Percentiles rank a stretch among this genome's conserved stretches.
phyloP scores from a whole-genome alignment of 1,140 invertebrate genomes.

The Chymomyza costata region DNA sequence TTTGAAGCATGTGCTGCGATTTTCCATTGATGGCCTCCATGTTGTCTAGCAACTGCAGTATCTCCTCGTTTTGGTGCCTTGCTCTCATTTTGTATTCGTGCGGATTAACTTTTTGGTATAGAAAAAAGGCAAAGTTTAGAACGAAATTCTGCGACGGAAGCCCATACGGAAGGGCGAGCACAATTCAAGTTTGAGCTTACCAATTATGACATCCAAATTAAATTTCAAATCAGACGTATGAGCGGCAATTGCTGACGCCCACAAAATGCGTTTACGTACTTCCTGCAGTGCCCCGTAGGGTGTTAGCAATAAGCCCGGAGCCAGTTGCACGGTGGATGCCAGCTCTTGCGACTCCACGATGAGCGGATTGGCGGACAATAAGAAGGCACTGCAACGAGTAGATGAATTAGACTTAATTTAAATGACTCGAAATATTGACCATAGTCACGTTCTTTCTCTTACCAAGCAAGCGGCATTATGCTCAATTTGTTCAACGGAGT shows the following conservation, averaged over 20 bases:
- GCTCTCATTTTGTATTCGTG: conserved; percentile 48
- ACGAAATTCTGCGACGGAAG: conserved; percentile 22
- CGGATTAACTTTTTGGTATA: conserved; percentile 43
- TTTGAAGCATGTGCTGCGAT: conserved; percentile 44
- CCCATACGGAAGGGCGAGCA: conserved; percentile 7
- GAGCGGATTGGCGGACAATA: conserved; percentile 66
- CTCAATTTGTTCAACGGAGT: conserved; percentile 53
- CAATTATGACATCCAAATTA: conserved; percentile 67
- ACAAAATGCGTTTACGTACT: conserved; percentile 71
- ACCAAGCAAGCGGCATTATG: conserved; percentile 50
- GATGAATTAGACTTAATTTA: conserved; percentile 14
- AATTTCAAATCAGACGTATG: conserved; percentile 65
- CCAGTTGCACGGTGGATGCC: conserved; percentile 62
- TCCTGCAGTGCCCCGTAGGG: conserved; percentile 65
- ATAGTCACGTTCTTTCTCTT: neutral
- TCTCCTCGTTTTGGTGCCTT: conserved; percentile 54
- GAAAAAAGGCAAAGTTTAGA: conserved; percentile 17
- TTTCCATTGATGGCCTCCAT: conserved; percentile 48
- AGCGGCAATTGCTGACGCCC: conserved; percentile 68
- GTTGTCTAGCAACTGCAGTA: conserved; percentile 57
- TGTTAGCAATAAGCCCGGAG: conserved; percentile 60
- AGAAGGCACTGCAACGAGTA: conserved; percentile 39
- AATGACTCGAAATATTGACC: neutral
- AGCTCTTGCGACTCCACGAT: conserved; percentile 65
- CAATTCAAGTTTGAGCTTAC: conserved; percentile 41